phyloP scores from a whole-genome alignment of 2,113 vertebrate species.

The Microcebus ravelobensis region DNA sequence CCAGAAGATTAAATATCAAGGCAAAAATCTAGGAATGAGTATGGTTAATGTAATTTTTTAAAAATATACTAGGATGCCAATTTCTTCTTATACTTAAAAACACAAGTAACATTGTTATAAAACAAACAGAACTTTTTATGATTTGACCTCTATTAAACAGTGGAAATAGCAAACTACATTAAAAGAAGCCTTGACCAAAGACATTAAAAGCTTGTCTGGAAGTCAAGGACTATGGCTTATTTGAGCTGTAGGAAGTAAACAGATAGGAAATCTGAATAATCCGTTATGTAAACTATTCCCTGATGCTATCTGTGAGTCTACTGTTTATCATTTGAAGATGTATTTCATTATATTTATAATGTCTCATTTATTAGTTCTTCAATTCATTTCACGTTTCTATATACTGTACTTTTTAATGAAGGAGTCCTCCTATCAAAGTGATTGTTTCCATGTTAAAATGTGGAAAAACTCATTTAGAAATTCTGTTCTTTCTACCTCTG shows the following conservation, averaged over 20 bases:
- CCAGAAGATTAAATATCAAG: not conserved
- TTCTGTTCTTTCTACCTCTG: not conserved
- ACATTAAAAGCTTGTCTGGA: slow-evolving; percentile 44
- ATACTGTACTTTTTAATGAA: not conserved
- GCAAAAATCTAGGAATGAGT: not conserved
- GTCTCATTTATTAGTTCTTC: slow-evolving; percentile 47
- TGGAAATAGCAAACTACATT: slow-evolving; percentile 25
- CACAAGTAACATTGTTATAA: slow-evolving; percentile 8
- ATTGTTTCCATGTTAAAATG: not conserved
- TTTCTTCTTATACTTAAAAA: slow-evolving; percentile 33
- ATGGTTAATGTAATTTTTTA: not conserved
- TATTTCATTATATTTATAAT: slow-evolving; percentile 43
- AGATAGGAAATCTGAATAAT: slow-evolving; percentile 40
- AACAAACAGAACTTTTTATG: slow-evolving; percentile 1
- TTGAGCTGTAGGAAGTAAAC: slow-evolving; percentile 37
- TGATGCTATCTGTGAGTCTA: not conserved
- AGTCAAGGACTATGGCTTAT: slow-evolving; percentile 23
- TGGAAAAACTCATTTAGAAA: slow-evolving; percentile 11
- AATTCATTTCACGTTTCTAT: not conserved
- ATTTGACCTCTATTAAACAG: slow-evolving; percentile 19
- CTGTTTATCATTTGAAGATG: slow-evolving; percentile 1
- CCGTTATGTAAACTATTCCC: slow-evolving; percentile 15
- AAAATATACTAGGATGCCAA: not conserved
- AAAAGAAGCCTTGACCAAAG: slow-evolving; percentile 18
- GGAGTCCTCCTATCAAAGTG: not conserved